A percentile compares a stretch with the other conserved stretches of the same genome.
Evolutionary conservation across 1,140 invertebrate species (phyloP).

Genomic region (Drosophila hydei): DNA sequence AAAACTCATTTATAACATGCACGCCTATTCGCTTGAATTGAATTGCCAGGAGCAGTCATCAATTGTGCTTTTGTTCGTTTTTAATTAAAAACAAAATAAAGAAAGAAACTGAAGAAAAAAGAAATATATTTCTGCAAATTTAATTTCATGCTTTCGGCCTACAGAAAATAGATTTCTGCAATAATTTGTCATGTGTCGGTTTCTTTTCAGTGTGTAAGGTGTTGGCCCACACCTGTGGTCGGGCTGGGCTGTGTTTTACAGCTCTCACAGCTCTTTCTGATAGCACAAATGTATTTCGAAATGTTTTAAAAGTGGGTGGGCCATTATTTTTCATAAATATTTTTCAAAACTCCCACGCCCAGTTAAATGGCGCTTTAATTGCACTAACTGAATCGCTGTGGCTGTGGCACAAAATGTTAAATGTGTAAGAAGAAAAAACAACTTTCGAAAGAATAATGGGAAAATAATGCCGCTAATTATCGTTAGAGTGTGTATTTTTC

Average conservation of each 20-base stretch:
- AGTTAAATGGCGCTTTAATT: conserved; percentile 76
- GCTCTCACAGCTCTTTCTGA: conserved; percentile 1
- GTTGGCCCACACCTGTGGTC: conserved; percentile 5
- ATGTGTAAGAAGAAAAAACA: conserved; percentile 21
- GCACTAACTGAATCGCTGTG: conserved; percentile 53
- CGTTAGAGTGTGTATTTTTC: conserved; percentile 70
- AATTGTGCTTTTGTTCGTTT: conserved; percentile 50
- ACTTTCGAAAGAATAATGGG: conserved; percentile 71
- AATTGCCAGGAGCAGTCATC: conserved; percentile 47
- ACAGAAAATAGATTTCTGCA: conserved; percentile 17
- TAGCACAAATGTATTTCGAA: conserved; percentile 11
- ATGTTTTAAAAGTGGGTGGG: conserved; percentile 12
- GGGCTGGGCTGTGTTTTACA: neutral
- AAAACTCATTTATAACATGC: conserved; percentile 57
- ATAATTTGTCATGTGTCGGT: conserved; percentile 63
- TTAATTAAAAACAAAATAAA: conserved; percentile 59
- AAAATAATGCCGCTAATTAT: conserved; percentile 80
- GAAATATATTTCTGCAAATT: conserved; percentile 4
- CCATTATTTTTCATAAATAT: neutral
- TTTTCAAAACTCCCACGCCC: conserved; percentile 63
- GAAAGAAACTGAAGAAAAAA: neutral
- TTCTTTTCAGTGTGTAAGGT: neutral
- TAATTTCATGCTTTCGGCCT: conserved; percentile 24
- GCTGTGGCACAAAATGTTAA: conserved; percentile 33
- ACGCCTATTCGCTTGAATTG: conserved; percentile 65